Evolutionary conservation across 2,888 invertebrate genomes (phyloP).

Genomic region (Sinopyrophorus schimmeli): DNA sequence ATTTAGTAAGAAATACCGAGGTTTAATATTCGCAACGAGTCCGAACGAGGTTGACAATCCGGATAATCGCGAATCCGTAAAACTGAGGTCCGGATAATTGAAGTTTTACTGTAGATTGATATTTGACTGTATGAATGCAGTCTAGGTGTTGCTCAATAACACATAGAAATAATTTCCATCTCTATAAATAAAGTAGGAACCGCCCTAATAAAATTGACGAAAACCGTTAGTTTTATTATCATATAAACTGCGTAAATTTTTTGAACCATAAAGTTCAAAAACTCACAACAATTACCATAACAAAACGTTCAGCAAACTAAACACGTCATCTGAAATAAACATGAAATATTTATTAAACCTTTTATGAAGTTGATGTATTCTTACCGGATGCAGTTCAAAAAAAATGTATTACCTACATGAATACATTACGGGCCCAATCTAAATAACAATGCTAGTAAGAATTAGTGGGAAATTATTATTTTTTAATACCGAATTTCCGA

Average conservation of each 20-base stretch:
- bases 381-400: slow-evolving; percentile 27
- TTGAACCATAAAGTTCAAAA: slow-evolving; percentile 30
- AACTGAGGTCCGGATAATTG: too few relatives aligned
- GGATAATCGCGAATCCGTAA: too few relatives aligned
- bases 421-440: slow-evolving; percentile 18
- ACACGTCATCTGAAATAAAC: slow-evolving; percentile 23
- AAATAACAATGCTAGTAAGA: slow-evolving; percentile 17
- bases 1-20: too few relatives aligned
- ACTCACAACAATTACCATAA: slow-evolving; percentile 29
- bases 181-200: too few relatives aligned
- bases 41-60: too few relatives aligned
- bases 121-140: too few relatives aligned
- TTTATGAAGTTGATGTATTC: slow-evolving; percentile 24
- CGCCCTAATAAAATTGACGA: too few relatives aligned
- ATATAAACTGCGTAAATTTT: slow-evolving; percentile 28
- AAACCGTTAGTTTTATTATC: slow-evolving; percentile 14
- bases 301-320: slow-evolving; percentile 27
- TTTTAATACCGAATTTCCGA: too few relatives aligned
- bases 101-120: too few relatives aligned
- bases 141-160: too few relatives aligned
- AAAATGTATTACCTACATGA: slow-evolving; percentile 24
- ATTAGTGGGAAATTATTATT: slow-evolving; percentile 12
- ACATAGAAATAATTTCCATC: too few relatives aligned
- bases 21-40: too few relatives aligned
- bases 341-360: slow-evolving; percentile 28